These are phyloP conservation scores for Elgaria multicarinata DNA, from an alignment of 2,113 vertebrate species.

Conservation along the genomic window DNA sequence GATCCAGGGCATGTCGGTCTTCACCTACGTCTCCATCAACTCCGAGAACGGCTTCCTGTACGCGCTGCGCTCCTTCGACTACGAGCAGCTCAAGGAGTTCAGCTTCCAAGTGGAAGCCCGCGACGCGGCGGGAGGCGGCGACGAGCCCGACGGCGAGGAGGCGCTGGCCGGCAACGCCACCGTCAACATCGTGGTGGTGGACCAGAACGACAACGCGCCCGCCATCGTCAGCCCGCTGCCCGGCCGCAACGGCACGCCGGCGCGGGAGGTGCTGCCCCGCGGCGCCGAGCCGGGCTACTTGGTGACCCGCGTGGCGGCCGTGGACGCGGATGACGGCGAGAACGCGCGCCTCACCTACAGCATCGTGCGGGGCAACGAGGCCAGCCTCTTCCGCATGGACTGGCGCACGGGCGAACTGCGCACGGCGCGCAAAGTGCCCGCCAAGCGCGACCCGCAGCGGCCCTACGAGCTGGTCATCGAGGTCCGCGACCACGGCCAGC, in stretches of 20 bases:
- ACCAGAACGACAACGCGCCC: conserved; percentile 96
- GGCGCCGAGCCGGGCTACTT: conserved; percentile 93
- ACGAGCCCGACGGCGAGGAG: conserved; percentile 73
- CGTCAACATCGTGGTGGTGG: conserved; percentile 90
- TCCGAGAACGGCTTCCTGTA: conserved; percentile 96
- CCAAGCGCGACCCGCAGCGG: conserved; percentile 89
- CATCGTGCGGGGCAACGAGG: conserved; percentile 92
- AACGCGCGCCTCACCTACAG: conserved; percentile 95
- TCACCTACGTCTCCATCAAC: conserved; percentile 98
- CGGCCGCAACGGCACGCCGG: conserved; percentile 90
- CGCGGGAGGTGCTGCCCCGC: conserved; percentile 89
- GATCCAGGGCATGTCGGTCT: conserved; percentile 96
- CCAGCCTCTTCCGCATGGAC: conserved; percentile 94
- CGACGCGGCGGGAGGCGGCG: conserved; percentile 69
- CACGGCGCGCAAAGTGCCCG: conserved; percentile 87
- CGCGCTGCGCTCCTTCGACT: conserved; percentile 95
- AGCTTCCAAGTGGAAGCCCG: conserved; percentile 91
- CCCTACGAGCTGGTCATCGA: conserved; percentile 93
- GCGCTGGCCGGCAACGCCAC: conserved; percentile 90
- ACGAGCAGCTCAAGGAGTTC: conserved; percentile 96
- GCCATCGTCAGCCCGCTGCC: conserved; percentile 88
- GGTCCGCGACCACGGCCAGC: conserved; percentile 95
- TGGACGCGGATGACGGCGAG: conserved; percentile 95
- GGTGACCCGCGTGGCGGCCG: conserved; percentile 91
- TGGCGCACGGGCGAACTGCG: conserved; percentile 95